A percentile compares a stretch with the other conserved stretches of the same genome.
Evolutionary conservation across 1,140 invertebrate species (phyloP).

Genomic region (Conopomorpha cramerella): DNA sequence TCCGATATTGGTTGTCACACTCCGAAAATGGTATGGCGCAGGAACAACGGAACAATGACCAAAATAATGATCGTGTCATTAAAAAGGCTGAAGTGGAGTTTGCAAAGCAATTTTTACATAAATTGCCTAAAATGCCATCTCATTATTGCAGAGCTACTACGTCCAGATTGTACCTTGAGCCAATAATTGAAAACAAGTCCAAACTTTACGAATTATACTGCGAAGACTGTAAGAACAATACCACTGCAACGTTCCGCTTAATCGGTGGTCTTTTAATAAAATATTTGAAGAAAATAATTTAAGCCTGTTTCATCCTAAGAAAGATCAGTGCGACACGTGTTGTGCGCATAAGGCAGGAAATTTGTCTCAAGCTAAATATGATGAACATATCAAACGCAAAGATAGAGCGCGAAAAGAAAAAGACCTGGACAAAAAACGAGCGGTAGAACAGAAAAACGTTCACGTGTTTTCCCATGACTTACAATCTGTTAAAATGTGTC

Average conservation of each 20-base stretch:
- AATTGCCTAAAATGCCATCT: slow-evolving; percentile 12
- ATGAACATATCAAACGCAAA: slow-evolving; percentile 14
- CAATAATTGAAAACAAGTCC: slow-evolving; percentile 6
- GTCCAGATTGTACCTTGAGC: slow-evolving; percentile 8
- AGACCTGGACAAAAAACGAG: slow-evolving; percentile 13
- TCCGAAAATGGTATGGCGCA: slow-evolving; percentile 7
- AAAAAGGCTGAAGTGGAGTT: too few relatives aligned
- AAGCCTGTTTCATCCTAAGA: slow-evolving; percentile 22
- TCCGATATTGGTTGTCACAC: slow-evolving; percentile 10
- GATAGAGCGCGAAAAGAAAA: slow-evolving; percentile 11
- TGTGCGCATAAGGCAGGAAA: slow-evolving; percentile 18
- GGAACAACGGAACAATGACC: too few relatives aligned
- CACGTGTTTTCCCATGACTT: slow-evolving; percentile 19
- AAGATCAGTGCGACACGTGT: slow-evolving; percentile 35
- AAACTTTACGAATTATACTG: slow-evolving; percentile 6
- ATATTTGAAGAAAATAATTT: slow-evolving; percentile 20
- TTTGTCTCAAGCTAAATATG: slow-evolving; percentile 18
- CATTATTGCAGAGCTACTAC: slow-evolving; percentile 10
- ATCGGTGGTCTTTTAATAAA: slow-evolving; percentile 10
- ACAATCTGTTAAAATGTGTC: slow-evolving; percentile 24
- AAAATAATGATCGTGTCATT: too few relatives aligned
- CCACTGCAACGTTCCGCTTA: slow-evolving; percentile 6
- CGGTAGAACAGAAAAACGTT: slow-evolving; percentile 14
- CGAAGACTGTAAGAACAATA: slow-evolving; percentile 8
- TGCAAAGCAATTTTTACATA: slow-evolving; percentile 7